phyloP scores from a whole-genome alignment of 64 coral and sea anemone species.

The Acropora tenuis region DNA sequence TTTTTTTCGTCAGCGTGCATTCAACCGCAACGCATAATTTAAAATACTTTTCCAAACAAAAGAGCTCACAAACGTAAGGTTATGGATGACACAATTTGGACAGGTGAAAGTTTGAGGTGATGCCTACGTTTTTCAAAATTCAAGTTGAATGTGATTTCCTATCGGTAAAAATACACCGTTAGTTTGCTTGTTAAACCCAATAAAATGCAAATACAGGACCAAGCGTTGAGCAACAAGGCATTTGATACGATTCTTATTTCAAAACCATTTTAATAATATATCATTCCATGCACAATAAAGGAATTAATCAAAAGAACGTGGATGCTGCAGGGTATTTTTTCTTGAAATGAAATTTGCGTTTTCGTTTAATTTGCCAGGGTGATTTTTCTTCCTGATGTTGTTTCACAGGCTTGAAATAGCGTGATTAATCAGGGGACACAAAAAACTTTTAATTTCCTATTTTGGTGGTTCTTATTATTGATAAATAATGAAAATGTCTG shows the following conservation, averaged over 20 bases:
- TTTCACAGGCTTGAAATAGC: not conserved
- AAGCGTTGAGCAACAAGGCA: not conserved
- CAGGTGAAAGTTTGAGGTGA: not conserved
- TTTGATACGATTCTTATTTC: not conserved
- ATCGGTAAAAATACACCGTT: no score
- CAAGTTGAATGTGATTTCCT: not conserved
- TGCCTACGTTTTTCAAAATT: not conserved
- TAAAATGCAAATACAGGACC: not conserved
- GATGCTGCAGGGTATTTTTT: not conserved
- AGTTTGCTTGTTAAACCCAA: not conserved
- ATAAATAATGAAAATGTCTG: slow-evolving; percentile 13
- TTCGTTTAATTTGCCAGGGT: not conserved
- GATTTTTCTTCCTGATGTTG: not conserved
- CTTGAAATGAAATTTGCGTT: not conserved
- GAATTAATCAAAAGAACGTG: not conserved
- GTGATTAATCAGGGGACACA: not conserved
- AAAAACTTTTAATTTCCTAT: slow-evolving; percentile 1
- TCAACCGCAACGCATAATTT: not conserved
- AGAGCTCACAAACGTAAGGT: not conserved
- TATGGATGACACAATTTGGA: no score
- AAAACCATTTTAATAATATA: slow-evolving; percentile 13
- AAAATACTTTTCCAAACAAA: not conserved
- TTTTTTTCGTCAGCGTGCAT: not conserved
- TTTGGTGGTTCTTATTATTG: not conserved
- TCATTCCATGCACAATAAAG: not conserved